Percentiles rank a stretch among this genome's conserved stretches.
Evolutionary conservation across 2,797 vertebrate genomes (phyloP).

Genomic region (Pitangus sulphuratus): DNA sequence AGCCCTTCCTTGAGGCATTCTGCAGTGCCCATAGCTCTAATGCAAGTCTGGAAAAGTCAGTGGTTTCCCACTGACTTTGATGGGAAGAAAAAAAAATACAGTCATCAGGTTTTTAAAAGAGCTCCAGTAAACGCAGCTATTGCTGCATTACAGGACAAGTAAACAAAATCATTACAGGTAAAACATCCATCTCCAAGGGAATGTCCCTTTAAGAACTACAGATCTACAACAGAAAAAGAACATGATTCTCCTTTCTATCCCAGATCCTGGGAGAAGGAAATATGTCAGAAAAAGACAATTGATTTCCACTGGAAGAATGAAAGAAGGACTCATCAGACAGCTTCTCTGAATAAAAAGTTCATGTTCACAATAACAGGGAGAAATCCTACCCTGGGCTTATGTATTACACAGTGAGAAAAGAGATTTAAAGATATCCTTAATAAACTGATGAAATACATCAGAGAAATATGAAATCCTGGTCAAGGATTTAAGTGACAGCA

Average conservation of each 20-base stretch:
- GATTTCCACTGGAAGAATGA: constrained; percentile 28
- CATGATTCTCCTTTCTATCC: constrained; percentile 23
- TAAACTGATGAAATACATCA: background rate
- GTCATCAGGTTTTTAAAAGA: background rate
- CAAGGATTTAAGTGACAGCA: background rate
- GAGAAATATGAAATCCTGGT: background rate
- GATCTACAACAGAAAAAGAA: constrained; percentile 23
- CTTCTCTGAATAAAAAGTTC: background rate
- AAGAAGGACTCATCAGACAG: background rate
- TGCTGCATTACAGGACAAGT: background rate
- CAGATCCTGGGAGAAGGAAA: background rate
- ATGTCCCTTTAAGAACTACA: constrained; percentile 23
- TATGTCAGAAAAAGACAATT: constrained; percentile 3
- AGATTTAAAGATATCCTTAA: background rate
- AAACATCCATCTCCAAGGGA: background rate
- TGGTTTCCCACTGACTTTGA: background rate
- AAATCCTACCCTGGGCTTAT: background rate
- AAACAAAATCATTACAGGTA: constrained; percentile 64
- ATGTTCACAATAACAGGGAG: background rate
- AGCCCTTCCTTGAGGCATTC: background rate
- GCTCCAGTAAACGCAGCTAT: background rate
- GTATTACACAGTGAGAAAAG: background rate
- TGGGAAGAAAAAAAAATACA: background rate
- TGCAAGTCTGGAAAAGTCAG: background rate
- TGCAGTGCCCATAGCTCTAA: background rate